Evolutionary conservation across 2,888 invertebrate genomes (phyloP).

Genomic region (Philaethria dido): DNA sequence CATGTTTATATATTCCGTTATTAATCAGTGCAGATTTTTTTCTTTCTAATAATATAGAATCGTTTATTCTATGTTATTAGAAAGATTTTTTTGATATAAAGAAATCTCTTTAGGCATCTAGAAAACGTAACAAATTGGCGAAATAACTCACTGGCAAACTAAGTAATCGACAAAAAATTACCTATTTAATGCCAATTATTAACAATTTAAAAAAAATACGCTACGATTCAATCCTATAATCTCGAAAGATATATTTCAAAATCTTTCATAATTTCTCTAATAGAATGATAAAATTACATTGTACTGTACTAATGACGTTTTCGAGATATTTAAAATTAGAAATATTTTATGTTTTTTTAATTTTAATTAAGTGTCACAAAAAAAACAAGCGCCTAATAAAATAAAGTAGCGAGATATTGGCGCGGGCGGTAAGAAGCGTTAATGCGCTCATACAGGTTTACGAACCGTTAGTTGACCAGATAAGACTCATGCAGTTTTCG

Average conservation of each 20-base stretch:
- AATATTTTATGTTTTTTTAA: too few species aligned
- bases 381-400: constrained; percentile 10
- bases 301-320: background rate
- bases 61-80: too few species aligned
- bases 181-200: too few species aligned
- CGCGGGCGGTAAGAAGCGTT: constrained; percentile 21
- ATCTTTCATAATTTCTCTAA: background rate
- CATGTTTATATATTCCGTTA: too few species aligned
- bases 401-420: constrained; percentile 17
- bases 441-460: constrained; percentile 65
- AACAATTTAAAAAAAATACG: background rate
- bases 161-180: too few species aligned
- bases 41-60: too few species aligned
- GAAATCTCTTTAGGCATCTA: too few species aligned
- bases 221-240: background rate
- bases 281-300: background rate
- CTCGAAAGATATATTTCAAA: background rate
- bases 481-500: constrained; percentile 73
- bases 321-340: background rate
- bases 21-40: too few species aligned
- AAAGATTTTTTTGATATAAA: too few species aligned
- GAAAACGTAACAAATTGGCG: too few species aligned
- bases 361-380: constrained; percentile 5
- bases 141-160: too few species aligned
- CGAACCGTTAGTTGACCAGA: constrained; percentile 76